Base-by-base conservation (phyloP, 2,888 invertebrate genomes). In the Sinodicranocentrus sp. region DNA sequence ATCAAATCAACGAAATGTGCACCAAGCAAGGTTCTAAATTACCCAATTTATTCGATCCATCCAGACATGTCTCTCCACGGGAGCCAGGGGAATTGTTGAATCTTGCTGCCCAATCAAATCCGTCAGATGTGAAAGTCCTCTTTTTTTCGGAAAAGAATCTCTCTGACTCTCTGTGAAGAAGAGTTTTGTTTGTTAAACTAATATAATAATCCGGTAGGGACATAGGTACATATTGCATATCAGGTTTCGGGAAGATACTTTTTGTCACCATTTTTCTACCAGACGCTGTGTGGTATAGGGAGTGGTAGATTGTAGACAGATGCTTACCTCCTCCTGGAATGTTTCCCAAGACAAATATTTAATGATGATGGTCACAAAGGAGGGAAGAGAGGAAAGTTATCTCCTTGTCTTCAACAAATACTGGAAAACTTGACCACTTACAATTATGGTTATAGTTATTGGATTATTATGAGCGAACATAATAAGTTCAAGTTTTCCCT, bases 51-150 rank as follows among this genome's bases (percentile, higher is more conserved):
- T 75, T 75, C 72, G 54, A 72, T 67, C 57, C 73, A 67, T 44
- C 52, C 52, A 59, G 72, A 80, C 79, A 72, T 61, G 78, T 59
- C 54, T 78, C 79, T 25, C 80, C 43, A 73, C 82, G 67, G 82
- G 75, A 82, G 82, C 82, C 67, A 68, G 43, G 65, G 19, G 44
- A 23, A 39, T 65, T 52, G 43, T 2, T 13, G 28, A 52, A 25
- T 48, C 39, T 72, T 48, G 28, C 33, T 59, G 54, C 23, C 63
- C 54, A 65, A 76, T 76, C 76, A 57, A 75, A 59, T 63, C 52
- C 19, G 33, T 33, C 33, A 33, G 33, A 6, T 10, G 33, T 33
- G 33, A 33, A 33, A n/a, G 44, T 52, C n/a, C n/a, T n/a, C 2
- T 52, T 52, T 48, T 52, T 52, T 33, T 33, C 48, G 6, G 3